Evolutionary conservation across 1,140 invertebrate genomes (phyloP), one percentile per base, ranked within the genome.

Genomic region (Ctenoplectra terminalis): DNA sequence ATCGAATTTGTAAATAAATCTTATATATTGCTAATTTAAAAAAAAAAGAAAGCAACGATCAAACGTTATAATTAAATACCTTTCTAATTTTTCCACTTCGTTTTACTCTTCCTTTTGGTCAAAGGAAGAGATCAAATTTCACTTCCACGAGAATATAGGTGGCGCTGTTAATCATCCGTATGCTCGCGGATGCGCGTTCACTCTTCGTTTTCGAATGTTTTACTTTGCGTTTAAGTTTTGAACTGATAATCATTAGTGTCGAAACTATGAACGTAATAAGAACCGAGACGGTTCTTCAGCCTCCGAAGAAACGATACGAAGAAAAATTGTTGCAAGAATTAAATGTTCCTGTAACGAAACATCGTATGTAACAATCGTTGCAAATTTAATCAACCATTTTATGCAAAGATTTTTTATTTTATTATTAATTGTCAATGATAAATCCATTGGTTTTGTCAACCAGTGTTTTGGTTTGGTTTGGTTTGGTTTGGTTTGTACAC

Each of bases 1-100:
- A 87, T 83, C 81, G 63, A 87, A 83, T 88, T 90, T 90, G 88
- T 90, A 90, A 90, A 91, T 91, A 90, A 90, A 90, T 86, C 77
- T 80, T 80, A 48, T 63, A 88, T 87, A 88, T 88, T 86, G 52
- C 61, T 81, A 85, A 80, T 73, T 73, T 61, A 73, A 63, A 73
- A 26, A 40, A 31, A 70, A 63, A 73, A 26, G 31, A 31, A 70
- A 26, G 9, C 5, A 48, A n/a, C 13, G 17, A 26, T 40, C 7
- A 6, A 40, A 63, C 23, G 20, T 15, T 5, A 40, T 64, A 40
- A 43, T 64, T 17, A n/a, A 15, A 7, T 8, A 4, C 9, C 20
- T 0, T 64, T 11, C 61, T 26, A 11, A 5, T 8, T 5, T 17
- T 5, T 13, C 20, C 8, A 11, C 0, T 23, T 52, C 4, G 17